Evolutionary conservation across 2,797 vertebrate genomes (phyloP).

Genomic region (Chrysocyon brachyurus): DNA sequence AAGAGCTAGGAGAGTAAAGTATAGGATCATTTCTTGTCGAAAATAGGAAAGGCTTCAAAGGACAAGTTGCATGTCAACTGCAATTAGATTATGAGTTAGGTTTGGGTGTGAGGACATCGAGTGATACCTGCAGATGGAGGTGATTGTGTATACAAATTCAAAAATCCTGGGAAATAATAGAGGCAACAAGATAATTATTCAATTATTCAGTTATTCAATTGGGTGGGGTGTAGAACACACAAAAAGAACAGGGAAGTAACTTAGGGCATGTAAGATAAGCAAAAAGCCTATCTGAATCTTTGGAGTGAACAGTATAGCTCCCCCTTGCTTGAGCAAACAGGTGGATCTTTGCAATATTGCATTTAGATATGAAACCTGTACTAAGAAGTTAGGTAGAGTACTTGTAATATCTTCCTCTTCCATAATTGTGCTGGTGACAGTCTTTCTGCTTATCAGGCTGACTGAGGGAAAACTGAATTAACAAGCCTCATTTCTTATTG

Average conservation of each 20-base stretch:
- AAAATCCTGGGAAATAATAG: background rate
- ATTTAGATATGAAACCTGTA: background rate
- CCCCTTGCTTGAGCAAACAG: background rate
- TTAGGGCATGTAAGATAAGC: background rate
- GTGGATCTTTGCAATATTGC: background rate
- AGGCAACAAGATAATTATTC: background rate
- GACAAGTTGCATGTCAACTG: background rate
- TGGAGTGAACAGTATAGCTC: background rate
- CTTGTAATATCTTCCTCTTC: background rate
- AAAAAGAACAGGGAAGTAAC: background rate
- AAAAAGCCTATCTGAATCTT: background rate
- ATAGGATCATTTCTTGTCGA: background rate
- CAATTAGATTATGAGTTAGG: background rate
- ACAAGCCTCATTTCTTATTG: constrained; percentile 60
- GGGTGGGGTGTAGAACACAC: background rate
- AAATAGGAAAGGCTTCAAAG: constrained; percentile 14
- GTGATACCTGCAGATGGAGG: background rate
- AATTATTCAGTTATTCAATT: background rate
- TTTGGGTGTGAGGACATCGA: background rate
- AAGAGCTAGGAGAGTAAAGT: background rate
- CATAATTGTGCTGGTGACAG: background rate
- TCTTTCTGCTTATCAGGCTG: background rate
- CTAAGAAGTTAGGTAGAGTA: background rate
- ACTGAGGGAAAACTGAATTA: constrained; percentile 42
- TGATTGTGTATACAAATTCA: background rate